Conservation (phyloP, 2,113 vertebrate genomes). For the Calonectris borealis region DNA sequence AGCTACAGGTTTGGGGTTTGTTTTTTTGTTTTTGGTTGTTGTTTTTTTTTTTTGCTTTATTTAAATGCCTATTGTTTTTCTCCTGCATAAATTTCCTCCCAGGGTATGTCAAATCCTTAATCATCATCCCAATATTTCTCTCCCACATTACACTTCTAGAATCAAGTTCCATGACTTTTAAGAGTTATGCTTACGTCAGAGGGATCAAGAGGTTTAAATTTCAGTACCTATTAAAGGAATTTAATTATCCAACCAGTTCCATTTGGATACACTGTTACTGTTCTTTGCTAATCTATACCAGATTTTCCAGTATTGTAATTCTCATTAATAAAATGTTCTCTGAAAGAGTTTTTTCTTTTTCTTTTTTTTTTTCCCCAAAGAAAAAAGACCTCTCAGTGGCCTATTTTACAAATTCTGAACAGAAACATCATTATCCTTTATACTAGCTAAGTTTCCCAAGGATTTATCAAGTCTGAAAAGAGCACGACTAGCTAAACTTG, state of each 20-base stretch:
- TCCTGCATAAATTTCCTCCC: neutral
- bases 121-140: neutral
- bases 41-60: neutral
- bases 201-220: neutral
- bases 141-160: constrained; percentile 2
- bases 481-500: neutral
- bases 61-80: neutral
- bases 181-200: constrained; percentile 30
- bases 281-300: constrained; percentile 1
- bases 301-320: constrained; percentile 34
- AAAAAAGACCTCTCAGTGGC: neutral
- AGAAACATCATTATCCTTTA: constrained; percentile 19
- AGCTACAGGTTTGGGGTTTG: neutral
- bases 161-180: constrained; percentile 21
- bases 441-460: neutral
- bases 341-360: neutral
- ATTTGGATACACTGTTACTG: neutral
- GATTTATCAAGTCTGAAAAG: constrained; percentile 17
- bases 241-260: constrained; percentile 22
- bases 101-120: constrained; percentile 4
- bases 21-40: too few relatives aligned
- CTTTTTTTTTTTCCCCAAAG: neutral
- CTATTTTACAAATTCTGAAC: constrained; percentile 31
- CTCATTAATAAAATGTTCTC: constrained; percentile 37
- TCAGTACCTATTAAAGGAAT: constrained; percentile 21